A percentile compares a stretch with the other conserved stretches of the same genome.
Evolutionary conservation across 2,888 invertebrate genomes (phyloP).

Genomic region (Buathra laborator): DNA sequence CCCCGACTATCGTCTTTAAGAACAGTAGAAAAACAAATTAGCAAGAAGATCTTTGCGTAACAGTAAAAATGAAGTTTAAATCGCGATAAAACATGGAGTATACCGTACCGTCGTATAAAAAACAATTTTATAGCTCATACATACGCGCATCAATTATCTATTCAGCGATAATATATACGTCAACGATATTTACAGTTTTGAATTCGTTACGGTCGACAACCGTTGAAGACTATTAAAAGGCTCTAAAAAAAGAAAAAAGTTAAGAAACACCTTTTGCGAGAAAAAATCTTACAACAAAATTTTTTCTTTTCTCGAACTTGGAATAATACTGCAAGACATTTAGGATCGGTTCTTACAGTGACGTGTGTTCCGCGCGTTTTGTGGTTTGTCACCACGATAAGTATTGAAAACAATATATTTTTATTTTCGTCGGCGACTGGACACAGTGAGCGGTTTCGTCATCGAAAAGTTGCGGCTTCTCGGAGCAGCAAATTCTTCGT

Average conservation of each 20-base stretch:
- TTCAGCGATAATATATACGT: slow-evolving; percentile 49
- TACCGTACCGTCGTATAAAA: slow-evolving; percentile 20
- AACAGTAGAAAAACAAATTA: slow-evolving; percentile 33
- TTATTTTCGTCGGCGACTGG: slow-evolving; percentile 12
- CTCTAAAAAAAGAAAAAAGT: not conserved
- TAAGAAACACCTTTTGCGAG: not conserved
- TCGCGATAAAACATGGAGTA: slow-evolving; percentile 11
- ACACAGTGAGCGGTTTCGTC: slow-evolving; percentile 7
- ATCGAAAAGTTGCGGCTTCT: not conserved
- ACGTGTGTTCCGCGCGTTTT: slow-evolving; percentile 12
- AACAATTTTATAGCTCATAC: slow-evolving; percentile 23
- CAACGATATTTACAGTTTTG: slow-evolving; percentile 74
- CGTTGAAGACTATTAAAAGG: slow-evolving; percentile 35
- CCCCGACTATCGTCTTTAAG: slow-evolving; percentile 28
- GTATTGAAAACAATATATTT: not conserved
- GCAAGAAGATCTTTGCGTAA: slow-evolving; percentile 23
- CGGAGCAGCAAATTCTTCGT: not conserved
- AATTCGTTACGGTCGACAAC: slow-evolving; percentile 37
- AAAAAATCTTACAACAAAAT: slow-evolving; percentile 38
- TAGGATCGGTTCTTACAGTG: slow-evolving; percentile 38
- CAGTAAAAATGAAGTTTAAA: slow-evolving; percentile 39
- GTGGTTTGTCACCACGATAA: not conserved
- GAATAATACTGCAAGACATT: slow-evolving; percentile 52
- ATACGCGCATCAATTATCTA: slow-evolving; percentile 46
- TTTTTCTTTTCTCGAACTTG: slow-evolving; percentile 21